phyloP scores from a whole-genome alignment of 2,888 invertebrate species.

The Poecilobothrus nobilitatus region DNA sequence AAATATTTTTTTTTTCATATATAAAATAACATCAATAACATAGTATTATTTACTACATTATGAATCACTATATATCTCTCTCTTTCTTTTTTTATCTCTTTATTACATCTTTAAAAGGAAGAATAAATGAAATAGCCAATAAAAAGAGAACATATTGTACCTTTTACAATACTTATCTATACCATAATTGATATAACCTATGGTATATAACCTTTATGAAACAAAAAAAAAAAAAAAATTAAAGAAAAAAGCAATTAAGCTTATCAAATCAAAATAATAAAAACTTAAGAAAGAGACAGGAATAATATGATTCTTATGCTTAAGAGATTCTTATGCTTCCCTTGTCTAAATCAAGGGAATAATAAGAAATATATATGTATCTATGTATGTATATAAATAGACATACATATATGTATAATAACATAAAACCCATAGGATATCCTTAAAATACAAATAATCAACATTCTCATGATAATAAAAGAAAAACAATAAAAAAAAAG shows the following conservation, averaged over 20 bases:
- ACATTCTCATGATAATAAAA: constrained; percentile 6
- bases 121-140: no score
- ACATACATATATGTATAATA: background rate
- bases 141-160: no score
- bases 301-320: background rate
- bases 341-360: no score
- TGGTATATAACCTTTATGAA: background rate
- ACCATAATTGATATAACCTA: no score
- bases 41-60: no score
- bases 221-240: background rate
- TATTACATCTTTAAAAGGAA: no score
- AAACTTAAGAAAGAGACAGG: background rate
- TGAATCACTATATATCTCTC: no score
- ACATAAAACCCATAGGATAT: background rate
- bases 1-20: no score
- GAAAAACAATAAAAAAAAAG: background rate
- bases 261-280: background rate
- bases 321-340: no score
- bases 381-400: background rate
- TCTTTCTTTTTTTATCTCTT: no score
- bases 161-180: no score
- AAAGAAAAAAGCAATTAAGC: background rate
- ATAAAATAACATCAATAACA: no score
- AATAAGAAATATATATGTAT: background rate
- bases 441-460: constrained; percentile 3